phyloP scores from a whole-genome alignment of 1,140 invertebrate species.

The Saxidomus purpurata region DNA sequence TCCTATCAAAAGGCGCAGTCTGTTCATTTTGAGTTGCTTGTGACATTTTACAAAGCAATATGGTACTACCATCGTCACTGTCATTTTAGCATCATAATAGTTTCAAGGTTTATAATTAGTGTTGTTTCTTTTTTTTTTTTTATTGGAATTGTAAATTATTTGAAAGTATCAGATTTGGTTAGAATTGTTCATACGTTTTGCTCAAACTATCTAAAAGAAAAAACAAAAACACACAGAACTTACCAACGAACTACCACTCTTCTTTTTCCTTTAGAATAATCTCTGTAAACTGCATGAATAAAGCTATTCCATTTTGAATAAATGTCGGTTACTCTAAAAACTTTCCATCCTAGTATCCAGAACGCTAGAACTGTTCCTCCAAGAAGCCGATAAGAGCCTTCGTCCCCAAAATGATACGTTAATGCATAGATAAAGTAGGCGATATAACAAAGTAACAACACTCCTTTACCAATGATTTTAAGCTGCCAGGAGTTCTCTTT shows the following conservation, averaged over 20 bases:
- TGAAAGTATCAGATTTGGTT: too few species aligned
- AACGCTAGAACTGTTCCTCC: neutral
- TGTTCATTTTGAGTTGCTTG: too few species aligned
- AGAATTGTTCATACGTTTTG: too few species aligned
- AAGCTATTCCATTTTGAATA: neutral
- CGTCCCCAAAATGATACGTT: conserved; percentile 70
- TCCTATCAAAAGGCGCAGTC: too few species aligned
- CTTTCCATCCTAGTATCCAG: neutral
- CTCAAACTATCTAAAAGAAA: too few species aligned
- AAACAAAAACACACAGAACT: too few species aligned
- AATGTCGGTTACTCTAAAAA: neutral
- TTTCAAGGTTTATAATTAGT: too few species aligned
- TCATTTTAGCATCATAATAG: too few species aligned
- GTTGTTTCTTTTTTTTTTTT: too few species aligned
- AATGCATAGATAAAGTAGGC: conserved; percentile 73
- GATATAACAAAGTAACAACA: conserved; percentile 66
- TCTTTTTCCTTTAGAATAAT: conserved; percentile 5
- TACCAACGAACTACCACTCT: conserved; percentile 27
- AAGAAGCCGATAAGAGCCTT: conserved; percentile 23
- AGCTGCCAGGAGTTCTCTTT: neutral
- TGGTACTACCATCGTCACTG: too few species aligned
- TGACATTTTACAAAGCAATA: too few species aligned
- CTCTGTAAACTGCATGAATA: neutral
- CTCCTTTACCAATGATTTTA: conserved; percentile 10
- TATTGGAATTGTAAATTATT: too few species aligned